Conservation (phyloP, 2,888 invertebrate species). For the Eilema depressum region DNA sequence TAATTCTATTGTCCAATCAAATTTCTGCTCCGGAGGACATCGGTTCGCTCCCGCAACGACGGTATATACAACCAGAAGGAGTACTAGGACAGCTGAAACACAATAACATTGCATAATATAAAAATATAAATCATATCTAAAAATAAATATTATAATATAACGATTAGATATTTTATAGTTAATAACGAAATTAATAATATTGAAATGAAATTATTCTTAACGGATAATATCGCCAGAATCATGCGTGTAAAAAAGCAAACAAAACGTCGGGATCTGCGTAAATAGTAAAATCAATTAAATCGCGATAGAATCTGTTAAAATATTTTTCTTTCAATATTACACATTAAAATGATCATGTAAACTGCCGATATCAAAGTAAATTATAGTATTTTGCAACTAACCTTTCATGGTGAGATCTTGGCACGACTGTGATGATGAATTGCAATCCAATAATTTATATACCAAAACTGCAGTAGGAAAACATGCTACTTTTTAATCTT, state of each 20-base stretch:
- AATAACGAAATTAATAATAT: background rate
- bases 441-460: background rate
- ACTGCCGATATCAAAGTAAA: background rate
- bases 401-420: background rate
- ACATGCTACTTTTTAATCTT: background rate
- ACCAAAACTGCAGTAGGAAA: background rate
- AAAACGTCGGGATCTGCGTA: no score
- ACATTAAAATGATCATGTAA: no score
- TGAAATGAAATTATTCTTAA: background rate
- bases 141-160: background rate
- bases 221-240: no score
- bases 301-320: no score
- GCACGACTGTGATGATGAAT: background rate
- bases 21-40: background rate
- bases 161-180: no score
- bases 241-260: no score
- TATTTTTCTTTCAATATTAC: no score
- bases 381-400: background rate
- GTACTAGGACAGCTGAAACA: slow-evolving; percentile 1
- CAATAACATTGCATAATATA: background rate
- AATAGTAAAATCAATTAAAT: no score
- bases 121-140: background rate
- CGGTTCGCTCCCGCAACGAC: background rate
- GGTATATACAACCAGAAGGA: slow-evolving; percentile 5
- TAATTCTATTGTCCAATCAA: background rate